Evolutionary conservation across 64 coral and sea anemone species (phyloP).

Genomic region (Anthopleura sola): DNA sequence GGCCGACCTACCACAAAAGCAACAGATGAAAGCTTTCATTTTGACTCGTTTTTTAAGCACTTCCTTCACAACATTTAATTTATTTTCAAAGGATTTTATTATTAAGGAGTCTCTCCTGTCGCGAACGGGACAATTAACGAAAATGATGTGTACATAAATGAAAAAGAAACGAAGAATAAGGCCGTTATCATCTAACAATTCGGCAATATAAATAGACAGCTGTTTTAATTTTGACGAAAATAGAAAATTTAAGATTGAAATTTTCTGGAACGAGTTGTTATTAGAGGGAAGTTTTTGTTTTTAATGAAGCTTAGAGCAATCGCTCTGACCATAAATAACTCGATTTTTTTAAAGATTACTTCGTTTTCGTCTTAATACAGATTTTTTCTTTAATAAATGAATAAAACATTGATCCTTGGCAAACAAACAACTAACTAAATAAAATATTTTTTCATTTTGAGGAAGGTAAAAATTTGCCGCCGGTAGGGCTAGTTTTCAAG

Average conservation of each 20-base stretch:
- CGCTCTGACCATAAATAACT: no score
- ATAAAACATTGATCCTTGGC: no score
- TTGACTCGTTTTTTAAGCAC: background rate
- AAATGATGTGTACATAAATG: background rate
- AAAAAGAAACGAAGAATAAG: background rate
- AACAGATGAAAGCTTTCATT: slow-evolving; percentile 15
- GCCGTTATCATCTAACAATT: background rate
- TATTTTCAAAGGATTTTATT: slow-evolving; percentile 14
- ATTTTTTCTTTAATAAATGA: no score
- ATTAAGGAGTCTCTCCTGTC: background rate
- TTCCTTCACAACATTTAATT: slow-evolving; percentile 10
- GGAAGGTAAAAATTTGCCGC: no score
- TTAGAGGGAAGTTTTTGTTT: background rate
- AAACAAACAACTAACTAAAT: no score
- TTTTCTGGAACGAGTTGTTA: background rate
- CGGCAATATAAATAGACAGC: background rate
- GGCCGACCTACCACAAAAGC: slow-evolving; percentile 22
- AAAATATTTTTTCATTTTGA: no score
- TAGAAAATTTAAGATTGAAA: background rate
- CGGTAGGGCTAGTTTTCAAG: no score
- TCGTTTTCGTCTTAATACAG: no score
- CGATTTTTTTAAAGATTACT: no score
- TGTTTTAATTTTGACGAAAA: background rate
- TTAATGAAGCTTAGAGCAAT: background rate
- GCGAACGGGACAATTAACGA: background rate